Evolutionary conservation across 2,888 invertebrate genomes (phyloP).

Genomic region (Timema cristinae): DNA sequence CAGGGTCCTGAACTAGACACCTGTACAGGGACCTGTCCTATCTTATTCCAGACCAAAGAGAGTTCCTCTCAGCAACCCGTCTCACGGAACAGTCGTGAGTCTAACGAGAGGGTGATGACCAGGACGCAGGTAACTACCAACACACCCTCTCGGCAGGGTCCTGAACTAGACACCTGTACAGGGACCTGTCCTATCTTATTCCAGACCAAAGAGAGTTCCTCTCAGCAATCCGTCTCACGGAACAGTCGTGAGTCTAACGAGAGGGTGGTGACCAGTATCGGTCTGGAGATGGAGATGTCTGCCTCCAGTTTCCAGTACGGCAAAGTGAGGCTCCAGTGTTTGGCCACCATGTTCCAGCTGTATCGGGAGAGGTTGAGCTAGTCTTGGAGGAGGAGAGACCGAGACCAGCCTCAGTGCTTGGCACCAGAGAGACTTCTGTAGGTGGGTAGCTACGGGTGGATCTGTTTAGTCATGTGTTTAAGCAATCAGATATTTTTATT

Average conservation of each 20-base stretch:
- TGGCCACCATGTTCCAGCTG: conserved; percentile 63
- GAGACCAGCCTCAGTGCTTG: conserved; percentile 68
- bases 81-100: conserved; percentile 28
- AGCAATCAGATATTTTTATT: too few species aligned
- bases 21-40: conserved; percentile 14
- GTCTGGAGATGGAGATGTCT: conserved; percentile 61
- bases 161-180: not conserved
- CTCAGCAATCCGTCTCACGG: not conserved
- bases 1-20: not conserved
- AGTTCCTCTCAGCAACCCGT: conserved; percentile 34
- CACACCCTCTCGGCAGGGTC: not conserved
- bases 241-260: conserved; percentile 29
- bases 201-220: conserved; percentile 44
- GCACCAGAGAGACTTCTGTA: conserved; percentile 60
- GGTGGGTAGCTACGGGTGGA: conserved; percentile 44
- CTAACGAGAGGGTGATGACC: conserved; percentile 26
- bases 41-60: conserved; percentile 42
- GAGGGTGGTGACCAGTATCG: conserved; percentile 44
- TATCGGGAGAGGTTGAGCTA: conserved; percentile 59
- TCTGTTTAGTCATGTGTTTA: too few species aligned
- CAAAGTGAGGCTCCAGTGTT: conserved; percentile 61
- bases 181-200: conserved; percentile 25
- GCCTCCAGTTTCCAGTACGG: conserved; percentile 61
- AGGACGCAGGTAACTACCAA: too few species aligned
- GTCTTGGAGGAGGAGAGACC: conserved; percentile 70